Percentiles rank a stretch among this genome's conserved stretches.
phyloP scores from a whole-genome alignment of 2,888 invertebrate species.

The Thymelicus acteon region DNA sequence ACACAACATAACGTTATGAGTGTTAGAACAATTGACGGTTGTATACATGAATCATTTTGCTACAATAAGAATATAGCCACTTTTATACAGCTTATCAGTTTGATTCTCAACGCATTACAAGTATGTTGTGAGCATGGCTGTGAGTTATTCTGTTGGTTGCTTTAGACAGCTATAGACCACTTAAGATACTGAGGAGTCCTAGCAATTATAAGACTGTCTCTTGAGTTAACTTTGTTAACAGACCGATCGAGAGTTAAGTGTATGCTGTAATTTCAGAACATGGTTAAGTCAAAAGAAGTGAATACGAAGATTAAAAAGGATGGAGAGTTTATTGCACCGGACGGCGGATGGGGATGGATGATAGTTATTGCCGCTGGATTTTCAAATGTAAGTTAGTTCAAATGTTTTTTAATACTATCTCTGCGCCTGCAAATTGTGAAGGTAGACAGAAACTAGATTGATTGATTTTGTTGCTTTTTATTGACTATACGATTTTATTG shows the following conservation, averaged over 20 bases:
- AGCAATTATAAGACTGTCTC: not conserved
- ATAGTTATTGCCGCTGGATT: conserved; percentile 89
- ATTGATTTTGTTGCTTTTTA: too few species aligned
- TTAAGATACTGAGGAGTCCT: conserved; percentile 13
- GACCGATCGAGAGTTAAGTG: not conserved
- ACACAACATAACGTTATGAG: not conserved
- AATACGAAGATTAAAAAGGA: conserved; percentile 70
- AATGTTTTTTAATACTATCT: too few species aligned
- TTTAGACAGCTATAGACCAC: not conserved
- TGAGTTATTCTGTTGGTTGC: conserved; percentile 13
- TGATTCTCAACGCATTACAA: conserved; percentile 46
- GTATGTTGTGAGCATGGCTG: conserved; percentile 39
- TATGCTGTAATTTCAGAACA: conserved; percentile 46
- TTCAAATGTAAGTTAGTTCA: conserved; percentile 86
- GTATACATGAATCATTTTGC: conserved; percentile 21
- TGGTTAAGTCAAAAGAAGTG: conserved; percentile 60
- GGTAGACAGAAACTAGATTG: too few species aligned
- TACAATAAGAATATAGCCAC: conserved; percentile 31
- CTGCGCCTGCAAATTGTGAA: too few species aligned
- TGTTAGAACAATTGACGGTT: conserved; percentile 8
- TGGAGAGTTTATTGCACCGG: conserved; percentile 87
- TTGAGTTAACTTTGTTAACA: not conserved
- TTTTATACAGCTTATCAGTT: conserved; percentile 55
- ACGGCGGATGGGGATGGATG: conserved; percentile 92
- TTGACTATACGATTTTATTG: too few species aligned